Base-by-base conservation (phyloP, 53 echinoderm and acorn worm species). In the Antedon mediterranea region DNA sequence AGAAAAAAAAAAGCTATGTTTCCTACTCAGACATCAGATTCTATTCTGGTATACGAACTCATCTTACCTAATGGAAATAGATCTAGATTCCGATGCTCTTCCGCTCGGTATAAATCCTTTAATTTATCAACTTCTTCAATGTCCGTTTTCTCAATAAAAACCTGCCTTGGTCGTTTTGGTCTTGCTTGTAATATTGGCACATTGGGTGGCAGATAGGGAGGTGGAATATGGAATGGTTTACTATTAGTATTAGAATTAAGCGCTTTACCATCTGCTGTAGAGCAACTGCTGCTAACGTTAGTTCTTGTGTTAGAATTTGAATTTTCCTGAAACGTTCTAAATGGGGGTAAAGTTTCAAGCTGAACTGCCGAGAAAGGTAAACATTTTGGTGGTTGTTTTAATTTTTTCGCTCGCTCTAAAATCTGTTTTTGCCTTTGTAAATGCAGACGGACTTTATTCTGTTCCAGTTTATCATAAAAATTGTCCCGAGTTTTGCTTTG, bases 61-160 rank as follows among this genome's bases (percentile, higher is more conserved):
- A 5, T 85, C 91, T 90, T 83, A 92, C 95, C 91, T 79, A 89
- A 78, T 28, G 95, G 89, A 80, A 91, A 95, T 43, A 95, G 83
- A 87, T 91, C 95, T 73, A 85, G 81, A 79, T 87, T 83, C 76
- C 78, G 76, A 31, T 87, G 87, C 77, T 95, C 95, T 73, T 89
- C 89, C 42, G 71, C 71, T 78, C 91, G 91, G 73, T 89, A 89
- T 73, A 79, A 43, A 13, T 87, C 83, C 42, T 89, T 73, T 74
- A 95, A 78, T 76, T 34, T 81, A 76, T 95, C 95, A 78, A 95
- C 79, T 75, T 83, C 86, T 41, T 73, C 42, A 30, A 88, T 81
- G 79, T 82, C 85, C 29, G 89, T 81, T 73, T 91, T 91, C 76
- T 87, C 85, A 31, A 85, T 82, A 71, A 87, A 91, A 71, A 95